These are phyloP conservation scores for Babyrousa celebensis DNA, from an alignment of 2,797 vertebrate species.

Conservation along the genomic window DNA sequence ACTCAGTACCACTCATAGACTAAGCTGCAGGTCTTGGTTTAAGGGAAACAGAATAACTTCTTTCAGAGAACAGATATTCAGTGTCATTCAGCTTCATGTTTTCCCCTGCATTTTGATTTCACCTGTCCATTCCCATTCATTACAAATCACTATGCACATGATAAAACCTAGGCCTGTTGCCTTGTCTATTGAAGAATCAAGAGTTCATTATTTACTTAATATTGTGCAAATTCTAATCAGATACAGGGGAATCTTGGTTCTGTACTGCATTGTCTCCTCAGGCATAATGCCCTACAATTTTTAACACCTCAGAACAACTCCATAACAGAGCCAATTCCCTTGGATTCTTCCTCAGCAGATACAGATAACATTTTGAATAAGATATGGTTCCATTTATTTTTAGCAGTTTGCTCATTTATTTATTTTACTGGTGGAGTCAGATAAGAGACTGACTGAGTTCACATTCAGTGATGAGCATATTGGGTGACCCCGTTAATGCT, in stretches of 20 bases:
- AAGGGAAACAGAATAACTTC: background rate
- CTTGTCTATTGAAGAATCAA: background rate
- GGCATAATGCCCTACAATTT: background rate
- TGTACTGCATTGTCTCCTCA: background rate
- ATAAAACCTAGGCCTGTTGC: background rate
- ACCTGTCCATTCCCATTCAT: background rate
- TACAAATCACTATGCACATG: background rate
- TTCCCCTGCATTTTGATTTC: constrained; percentile 28
- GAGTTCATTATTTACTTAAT: background rate
- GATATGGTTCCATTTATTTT: constrained; percentile 54
- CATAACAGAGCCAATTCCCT: background rate
- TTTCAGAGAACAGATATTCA: constrained; percentile 33
- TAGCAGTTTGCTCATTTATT: constrained; percentile 65
- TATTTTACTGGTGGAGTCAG: constrained; percentile 57
- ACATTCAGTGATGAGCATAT: constrained; percentile 48
- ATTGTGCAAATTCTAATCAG: background rate
- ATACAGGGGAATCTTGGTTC: background rate
- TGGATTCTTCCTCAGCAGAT: constrained; percentile 37
- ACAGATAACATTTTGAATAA: constrained; percentile 61
- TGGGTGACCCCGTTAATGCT: constrained; percentile 5
- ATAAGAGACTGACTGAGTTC: constrained; percentile 68
- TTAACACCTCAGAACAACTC: background rate
- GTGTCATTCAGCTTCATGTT: constrained; percentile 20
- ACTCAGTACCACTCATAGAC: background rate
- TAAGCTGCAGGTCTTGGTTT: background rate